Evolutionary conservation across 2,113 vertebrate species (phyloP), one percentile per base, ranked within the genome.

Genomic region (Phylloscopus whistleri): DNA sequence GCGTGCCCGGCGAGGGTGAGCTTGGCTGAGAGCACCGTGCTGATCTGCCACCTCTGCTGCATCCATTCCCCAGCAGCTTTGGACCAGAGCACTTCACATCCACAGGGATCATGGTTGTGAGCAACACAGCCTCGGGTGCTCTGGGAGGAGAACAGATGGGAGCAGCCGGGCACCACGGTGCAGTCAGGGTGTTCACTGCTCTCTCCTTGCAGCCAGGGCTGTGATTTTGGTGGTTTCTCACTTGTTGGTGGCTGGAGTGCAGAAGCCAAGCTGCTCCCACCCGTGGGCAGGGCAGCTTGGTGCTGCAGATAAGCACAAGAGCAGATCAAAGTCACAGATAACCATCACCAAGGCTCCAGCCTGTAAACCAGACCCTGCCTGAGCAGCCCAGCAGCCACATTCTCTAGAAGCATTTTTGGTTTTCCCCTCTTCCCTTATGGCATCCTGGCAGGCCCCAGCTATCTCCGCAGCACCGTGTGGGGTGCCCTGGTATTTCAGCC

Each of bases 131-230:
- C 60, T 9, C 2, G 2, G 77, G 14, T 33, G 33, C 67, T 35
- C 39, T 13, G 37, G 16, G 31, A 77, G 55, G 67, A 59, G 51
- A 72, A 53, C 1, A 5, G 33, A 21, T 18, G 6, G 39, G 74
- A 76, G 58, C 58, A 62, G 66, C 24, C 0, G 0, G 26, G 35
- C 2, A 11, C 44, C 7, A 9, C 1, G 0, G 28, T 6, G n/a
- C 49, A 63, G 10, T 52, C 52, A 14, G 35, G 18, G 20, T 0
- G 1, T 33, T 59, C 0, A 0, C 4, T 44, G 33, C 15, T 31
- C 19, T 16, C 49, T 84, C 35, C 37, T 74, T 46, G 19, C 23
- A 48, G 79, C 30, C 7, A 2, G n/a, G 12, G 13, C 56, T 66
- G 41, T 64, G 78, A 39, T 73, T 73, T 60, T 2, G 7, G 46